Evolutionary conservation across 1,140 invertebrate genomes (phyloP), one percentile per base, ranked within the genome.

Genomic region (Drosophila tropicalis): DNA sequence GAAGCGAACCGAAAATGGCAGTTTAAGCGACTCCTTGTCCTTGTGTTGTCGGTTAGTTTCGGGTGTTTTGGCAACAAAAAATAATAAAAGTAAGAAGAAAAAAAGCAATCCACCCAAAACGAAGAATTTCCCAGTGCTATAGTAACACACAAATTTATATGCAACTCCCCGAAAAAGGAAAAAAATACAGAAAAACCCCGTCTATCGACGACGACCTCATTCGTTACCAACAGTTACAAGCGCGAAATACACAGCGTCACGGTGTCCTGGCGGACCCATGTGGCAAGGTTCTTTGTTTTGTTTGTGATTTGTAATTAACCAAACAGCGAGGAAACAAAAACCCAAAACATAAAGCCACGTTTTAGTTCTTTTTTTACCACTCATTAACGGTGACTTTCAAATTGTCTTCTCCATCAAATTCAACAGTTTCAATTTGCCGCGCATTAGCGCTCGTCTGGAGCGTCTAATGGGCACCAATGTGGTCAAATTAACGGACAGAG

Each of bases 381-480:
- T 61, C 66, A 82, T 82, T 74, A 70, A 78, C 55, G 69, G 62
- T 39, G 41, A 57, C 75, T 70, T 62, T 63, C 44, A 51, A 51
- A 51, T 74, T 47, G 10, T 60, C 39, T 51, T 57, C 36, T 62
- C 41, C 47, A 58, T 34, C 55, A 10, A 17, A 57, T 67, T 51
- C 40, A 64, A 40, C 83, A 94, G 94, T 75, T 94, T 95, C 77
- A 93, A 92, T 75, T 90, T 94, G 78, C 93, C 93, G 32, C 91
- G 92, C 69, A 93, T 95, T 25, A 92, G 93, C 72, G 93, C 93
- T 13, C 91, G 92, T 34, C 77, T 95, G 67, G 94, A 95, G 87
- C 93, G 93, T 76, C 90, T 95, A 15, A 95, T 95, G 94, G 94
- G 94, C 58, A 94, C 93, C 63, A 95, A 94, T 90, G 92, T 94